phyloP scores from a whole-genome alignment of 2,888 invertebrate genomes.

The Thymelicus lineola region DNA sequence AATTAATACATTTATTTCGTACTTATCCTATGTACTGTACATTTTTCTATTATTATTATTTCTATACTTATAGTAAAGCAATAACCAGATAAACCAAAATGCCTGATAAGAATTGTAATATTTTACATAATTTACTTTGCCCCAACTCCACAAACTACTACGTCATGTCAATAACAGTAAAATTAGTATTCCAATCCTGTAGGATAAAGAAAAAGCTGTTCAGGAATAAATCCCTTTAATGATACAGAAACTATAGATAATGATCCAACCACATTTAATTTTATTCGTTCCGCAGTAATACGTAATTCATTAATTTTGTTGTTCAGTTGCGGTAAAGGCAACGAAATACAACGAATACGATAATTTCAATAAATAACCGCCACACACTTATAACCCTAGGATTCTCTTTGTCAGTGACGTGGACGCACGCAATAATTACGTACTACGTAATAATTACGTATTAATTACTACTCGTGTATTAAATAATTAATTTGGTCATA shows the following conservation, averaged over 20 bases:
- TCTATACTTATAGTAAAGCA: too few relatives aligned
- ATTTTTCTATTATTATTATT: too few relatives aligned
- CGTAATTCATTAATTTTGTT: conserved; percentile 24
- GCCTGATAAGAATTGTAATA: too few relatives aligned
- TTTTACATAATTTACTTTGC: too few relatives aligned
- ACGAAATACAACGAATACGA: conserved; percentile 19
- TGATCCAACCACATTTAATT: conserved; percentile 23
- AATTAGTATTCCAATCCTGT: background rate
- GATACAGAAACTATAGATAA: conserved; percentile 21
- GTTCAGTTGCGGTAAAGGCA: conserved; percentile 17
- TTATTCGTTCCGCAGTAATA: conserved; percentile 16
- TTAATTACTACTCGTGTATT: too few relatives aligned
- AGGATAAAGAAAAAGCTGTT: background rate
- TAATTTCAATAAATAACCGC: background rate
- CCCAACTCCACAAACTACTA: background rate
- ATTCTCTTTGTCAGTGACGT: background rate
- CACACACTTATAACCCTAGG: background rate
- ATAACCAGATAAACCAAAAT: too few relatives aligned
- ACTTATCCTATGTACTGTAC: too few relatives aligned
- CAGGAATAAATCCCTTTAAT: conserved; percentile 2
- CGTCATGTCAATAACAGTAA: too few relatives aligned
- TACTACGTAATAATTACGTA: too few relatives aligned
- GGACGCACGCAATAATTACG: too few relatives aligned
- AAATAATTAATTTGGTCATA: too few relatives aligned
- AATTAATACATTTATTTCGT: too few relatives aligned